These are phyloP conservation scores for Hydractinia echinata DNA, from an alignment of 30 jellyfish, hydroid and myxozoan genomes.

Conservation along the genomic window DNA sequence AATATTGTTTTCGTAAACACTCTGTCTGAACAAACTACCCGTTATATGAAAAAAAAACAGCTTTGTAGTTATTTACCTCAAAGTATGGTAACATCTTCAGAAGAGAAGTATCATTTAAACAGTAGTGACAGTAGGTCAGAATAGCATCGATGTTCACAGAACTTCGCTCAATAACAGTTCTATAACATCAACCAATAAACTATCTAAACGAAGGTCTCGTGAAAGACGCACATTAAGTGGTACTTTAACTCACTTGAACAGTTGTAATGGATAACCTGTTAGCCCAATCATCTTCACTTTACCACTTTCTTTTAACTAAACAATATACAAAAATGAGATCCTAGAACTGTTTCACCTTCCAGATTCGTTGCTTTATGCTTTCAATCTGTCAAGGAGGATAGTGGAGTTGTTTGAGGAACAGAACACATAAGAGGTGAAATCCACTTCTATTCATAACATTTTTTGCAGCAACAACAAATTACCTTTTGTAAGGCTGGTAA, in stretches of 20 bases:
- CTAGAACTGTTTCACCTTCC: background rate
- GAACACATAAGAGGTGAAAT: no score
- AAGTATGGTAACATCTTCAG: conserved; percentile 48
- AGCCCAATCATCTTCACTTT: conserved; percentile 71
- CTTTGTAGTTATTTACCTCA: conserved; percentile 35
- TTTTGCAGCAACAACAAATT: background rate
- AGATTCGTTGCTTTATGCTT: no score
- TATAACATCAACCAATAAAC: background rate
- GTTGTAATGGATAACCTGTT: conserved; percentile 79
- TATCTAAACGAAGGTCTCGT: background rate
- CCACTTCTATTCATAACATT: no score
- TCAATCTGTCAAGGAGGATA: no score
- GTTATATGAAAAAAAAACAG: background rate
- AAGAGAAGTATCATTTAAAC: conserved; percentile 65
- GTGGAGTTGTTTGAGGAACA: no score
- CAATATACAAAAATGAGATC: background rate
- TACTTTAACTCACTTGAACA: conserved; percentile 40
- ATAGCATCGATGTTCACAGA: conserved; percentile 62
- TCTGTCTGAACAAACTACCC: background rate
- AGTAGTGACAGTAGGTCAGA: conserved; percentile 78
- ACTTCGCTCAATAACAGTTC: conserved; percentile 72
- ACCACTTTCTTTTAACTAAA: conserved; percentile 74
- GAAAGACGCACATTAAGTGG: no score
- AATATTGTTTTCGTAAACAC: background rate
- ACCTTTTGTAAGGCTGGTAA: conserved; percentile 88